Conservation (phyloP, 2,113 vertebrate species). For the Percina caprodes region DNA sequence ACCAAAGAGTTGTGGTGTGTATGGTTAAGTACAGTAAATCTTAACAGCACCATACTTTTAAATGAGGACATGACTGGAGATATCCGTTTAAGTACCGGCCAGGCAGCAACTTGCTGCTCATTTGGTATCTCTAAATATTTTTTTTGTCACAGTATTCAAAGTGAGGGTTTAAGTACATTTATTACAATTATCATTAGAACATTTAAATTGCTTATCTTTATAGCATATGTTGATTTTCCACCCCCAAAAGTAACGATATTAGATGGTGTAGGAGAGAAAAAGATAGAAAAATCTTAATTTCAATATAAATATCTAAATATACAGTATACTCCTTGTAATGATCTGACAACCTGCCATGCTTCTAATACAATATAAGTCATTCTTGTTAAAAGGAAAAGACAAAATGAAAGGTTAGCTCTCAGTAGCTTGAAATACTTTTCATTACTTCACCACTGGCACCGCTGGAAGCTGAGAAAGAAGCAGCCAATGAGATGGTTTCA, state of each 20-base stretch:
- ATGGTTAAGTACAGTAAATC: slow-evolving; percentile 39
- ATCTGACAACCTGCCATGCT: slow-evolving; percentile 70
- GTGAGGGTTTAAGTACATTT: slow-evolving; percentile 71
- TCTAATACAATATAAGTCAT: slow-evolving; percentile 69
- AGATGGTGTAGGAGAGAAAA: slow-evolving; percentile 63
- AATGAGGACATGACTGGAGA: slow-evolving; percentile 57
- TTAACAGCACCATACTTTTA: slow-evolving; percentile 54
- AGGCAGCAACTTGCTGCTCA: slow-evolving; percentile 58
- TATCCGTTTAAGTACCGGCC: slow-evolving; percentile 55
- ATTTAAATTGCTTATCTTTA: slow-evolving; percentile 74
- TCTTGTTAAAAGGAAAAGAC: slow-evolving; percentile 46
- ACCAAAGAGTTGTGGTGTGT: slow-evolving; percentile 48
- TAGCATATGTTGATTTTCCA: slow-evolving; percentile 60
- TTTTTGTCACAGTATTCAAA: slow-evolving; percentile 81
- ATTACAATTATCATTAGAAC: slow-evolving; percentile 76
- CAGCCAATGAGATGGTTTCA: slow-evolving; percentile 67
- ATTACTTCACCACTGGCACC: slow-evolving; percentile 70
- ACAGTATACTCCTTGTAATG: slow-evolving; percentile 75
- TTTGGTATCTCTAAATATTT: slow-evolving; percentile 77
- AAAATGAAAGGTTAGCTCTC: slow-evolving; percentile 38
- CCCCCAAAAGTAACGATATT: slow-evolving; percentile 54
- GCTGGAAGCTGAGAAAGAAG: slow-evolving; percentile 42
- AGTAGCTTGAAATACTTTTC: slow-evolving; percentile 64
- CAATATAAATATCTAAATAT: slow-evolving; percentile 86
- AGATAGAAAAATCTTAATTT: slow-evolving; percentile 77